Conservation (phyloP, 2,797 vertebrate species). For the Podargus strigoides region DNA sequence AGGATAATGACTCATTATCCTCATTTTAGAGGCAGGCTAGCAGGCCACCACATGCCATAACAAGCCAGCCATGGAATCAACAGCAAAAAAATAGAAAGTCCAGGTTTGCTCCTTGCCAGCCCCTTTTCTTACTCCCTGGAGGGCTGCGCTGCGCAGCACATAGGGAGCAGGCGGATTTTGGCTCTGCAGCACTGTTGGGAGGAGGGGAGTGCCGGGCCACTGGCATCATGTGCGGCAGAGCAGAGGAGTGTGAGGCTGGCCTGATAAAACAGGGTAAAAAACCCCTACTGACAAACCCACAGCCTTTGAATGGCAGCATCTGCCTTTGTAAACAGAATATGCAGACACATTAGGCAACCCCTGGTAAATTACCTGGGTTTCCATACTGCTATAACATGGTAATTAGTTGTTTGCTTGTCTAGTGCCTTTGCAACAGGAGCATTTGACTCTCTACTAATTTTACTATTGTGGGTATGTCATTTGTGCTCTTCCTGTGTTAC, state of each 20-base stretch:
- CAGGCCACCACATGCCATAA: background rate
- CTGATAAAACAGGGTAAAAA: background rate
- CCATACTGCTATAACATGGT: background rate
- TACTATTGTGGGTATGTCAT: background rate
- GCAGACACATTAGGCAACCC: background rate
- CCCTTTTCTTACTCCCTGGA: background rate
- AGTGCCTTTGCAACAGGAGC: background rate
- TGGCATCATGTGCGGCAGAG: fast-evolving
- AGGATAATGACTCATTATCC: background rate
- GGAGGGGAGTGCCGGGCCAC: background rate
- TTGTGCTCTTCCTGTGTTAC: background rate
- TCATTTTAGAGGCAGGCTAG: background rate
- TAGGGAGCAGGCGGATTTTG: background rate
- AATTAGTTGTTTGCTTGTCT: background rate
- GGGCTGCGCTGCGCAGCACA: background rate
- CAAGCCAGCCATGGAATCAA: background rate
- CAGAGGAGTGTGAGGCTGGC: background rate
- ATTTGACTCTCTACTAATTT: background rate
- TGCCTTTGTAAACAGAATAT: slow-evolving; percentile 5
- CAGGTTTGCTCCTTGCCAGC: background rate
- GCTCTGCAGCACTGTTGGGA: background rate
- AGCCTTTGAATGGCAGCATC: background rate
- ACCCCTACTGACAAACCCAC: background rate
- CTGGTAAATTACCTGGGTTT: background rate
- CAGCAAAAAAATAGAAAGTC: background rate